Evolutionary conservation across 2,888 invertebrate genomes (phyloP).

Genomic region (Biston stratarius): DNA sequence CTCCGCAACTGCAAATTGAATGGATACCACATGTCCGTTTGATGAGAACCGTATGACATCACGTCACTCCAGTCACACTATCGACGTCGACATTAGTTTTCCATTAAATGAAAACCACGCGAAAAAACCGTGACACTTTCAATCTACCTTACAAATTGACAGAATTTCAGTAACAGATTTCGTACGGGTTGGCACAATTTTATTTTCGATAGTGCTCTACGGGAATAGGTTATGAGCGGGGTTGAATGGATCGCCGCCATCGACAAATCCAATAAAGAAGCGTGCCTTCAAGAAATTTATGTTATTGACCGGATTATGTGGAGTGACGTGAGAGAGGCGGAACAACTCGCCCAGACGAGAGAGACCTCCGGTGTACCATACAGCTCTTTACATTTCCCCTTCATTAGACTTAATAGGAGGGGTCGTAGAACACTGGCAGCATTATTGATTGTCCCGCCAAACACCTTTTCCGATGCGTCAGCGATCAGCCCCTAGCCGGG

Average conservation of each 20-base stretch:
- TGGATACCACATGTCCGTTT: slow-evolving; percentile 13
- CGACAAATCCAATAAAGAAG: slow-evolving; percentile 82
- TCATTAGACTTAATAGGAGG: slow-evolving; percentile 53
- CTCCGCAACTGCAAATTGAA: slow-evolving; percentile 11
- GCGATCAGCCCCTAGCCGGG: slow-evolving; percentile 69
- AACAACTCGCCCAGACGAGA: slow-evolving; percentile 57
- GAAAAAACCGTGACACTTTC: slow-evolving; percentile 14
- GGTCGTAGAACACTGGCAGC: slow-evolving; percentile 65
- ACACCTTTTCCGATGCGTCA: slow-evolving; percentile 80
- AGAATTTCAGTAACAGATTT: slow-evolving; percentile 59
- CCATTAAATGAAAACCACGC: slow-evolving; percentile 13
- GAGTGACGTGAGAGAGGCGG: slow-evolving; percentile 75
- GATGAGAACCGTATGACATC: slow-evolving; percentile 10
- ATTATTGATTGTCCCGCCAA: slow-evolving; percentile 79
- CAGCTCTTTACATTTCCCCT: slow-evolving; percentile 51
- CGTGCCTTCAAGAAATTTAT: slow-evolving; percentile 79
- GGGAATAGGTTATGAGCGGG: slow-evolving; percentile 66
- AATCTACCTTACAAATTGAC: slow-evolving; percentile 43
- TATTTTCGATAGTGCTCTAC: slow-evolving; percentile 68
- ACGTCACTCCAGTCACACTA: slow-evolving; percentile 4
- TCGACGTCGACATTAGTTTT: slow-evolving; percentile 3
- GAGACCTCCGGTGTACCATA: slow-evolving; percentile 59
- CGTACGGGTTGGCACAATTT: slow-evolving; percentile 59
- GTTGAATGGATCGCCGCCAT: slow-evolving; percentile 72
- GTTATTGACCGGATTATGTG: slow-evolving; percentile 83